Evolutionary conservation across 2,888 invertebrate genomes (phyloP), one percentile per base, ranked within the genome.

Genomic region (Myathropa florea): DNA sequence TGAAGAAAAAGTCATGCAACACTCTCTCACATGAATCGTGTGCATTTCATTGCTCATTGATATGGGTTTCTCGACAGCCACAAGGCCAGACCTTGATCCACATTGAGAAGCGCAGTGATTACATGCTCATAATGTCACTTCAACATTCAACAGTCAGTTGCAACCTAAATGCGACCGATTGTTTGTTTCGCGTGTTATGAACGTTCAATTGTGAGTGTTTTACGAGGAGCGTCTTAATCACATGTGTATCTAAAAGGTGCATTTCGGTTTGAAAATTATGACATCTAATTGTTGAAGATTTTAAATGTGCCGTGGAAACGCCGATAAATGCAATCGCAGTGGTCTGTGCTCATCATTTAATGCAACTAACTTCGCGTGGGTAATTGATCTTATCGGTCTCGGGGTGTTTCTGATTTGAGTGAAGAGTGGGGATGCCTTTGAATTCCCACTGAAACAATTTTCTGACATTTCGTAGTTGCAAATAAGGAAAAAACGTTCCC

Each of bases 11-110:
- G 46, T 46, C 46, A 18, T 46, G 46, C 46, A 46, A 46, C 46
- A 46, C 46, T 18, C 46, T 46, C 46, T 18, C 46, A 18, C 18
- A 18, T n/a, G 46, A 18, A n/a, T 18, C 7, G 18, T 18, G 46
- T 46, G 46, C 46, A 46, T 6, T 46, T n/a, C 18, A 46, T 46
- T 18, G 46, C 46, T 46, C n/a, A 18, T 6, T 7, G 46, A 18
- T 46, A 61, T 61, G 61, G 60, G 67, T 73, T 63, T 68, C 60
- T 33, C 57, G 7, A 76, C n/a, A n/a, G n/a, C n/a, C 71, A 76
- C 60, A 71, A 83, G 75, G 81, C 33, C 65, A 70, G 59, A 73
- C 83, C 78, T 59, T 83, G 83, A 33, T 73, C 73, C 18, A 73
- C 68, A 59, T 83, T 36, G 21, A 21, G 24, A 9, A 30, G 24